Evolutionary conservation across 1,140 invertebrate genomes (phyloP).

Genomic region (Pseudomyrmex flavicornis): DNA sequence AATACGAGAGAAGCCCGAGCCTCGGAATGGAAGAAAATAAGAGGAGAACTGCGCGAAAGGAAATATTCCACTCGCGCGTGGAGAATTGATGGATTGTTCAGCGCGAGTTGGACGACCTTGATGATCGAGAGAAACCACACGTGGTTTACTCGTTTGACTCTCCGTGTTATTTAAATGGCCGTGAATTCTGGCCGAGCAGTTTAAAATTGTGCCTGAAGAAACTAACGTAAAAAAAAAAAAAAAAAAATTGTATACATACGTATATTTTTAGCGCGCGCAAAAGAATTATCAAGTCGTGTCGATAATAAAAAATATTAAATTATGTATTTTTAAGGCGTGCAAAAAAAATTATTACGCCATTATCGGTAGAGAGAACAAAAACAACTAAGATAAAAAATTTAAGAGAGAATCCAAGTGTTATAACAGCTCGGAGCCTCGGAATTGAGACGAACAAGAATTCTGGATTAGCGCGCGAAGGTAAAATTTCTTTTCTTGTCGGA

Average conservation of each 20-base stretch:
- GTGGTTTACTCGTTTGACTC: neutral
- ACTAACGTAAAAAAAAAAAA: neutral
- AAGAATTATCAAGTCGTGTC: conserved; percentile 35
- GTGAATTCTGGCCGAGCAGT: neutral
- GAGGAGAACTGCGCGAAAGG: conserved; percentile 2
- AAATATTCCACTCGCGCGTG: conserved; percentile 14
- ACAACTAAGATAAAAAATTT: neutral
- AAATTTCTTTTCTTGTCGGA: neutral
- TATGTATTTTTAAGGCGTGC: no score
- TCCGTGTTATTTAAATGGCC: neutral
- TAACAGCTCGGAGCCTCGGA: neutral
- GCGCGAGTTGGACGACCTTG: conserved; percentile 51
- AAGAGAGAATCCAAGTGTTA: no score
- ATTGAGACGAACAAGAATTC: conserved; percentile 18
- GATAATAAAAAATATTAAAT: neutral
- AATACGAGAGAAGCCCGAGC: conserved; percentile 26
- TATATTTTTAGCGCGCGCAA: conserved; percentile 9
- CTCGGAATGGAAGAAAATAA: conserved; percentile 19
- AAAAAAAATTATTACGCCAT: no score
- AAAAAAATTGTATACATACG: neutral
- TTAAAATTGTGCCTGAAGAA: no score
- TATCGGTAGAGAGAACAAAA: neutral
- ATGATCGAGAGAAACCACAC: conserved; percentile 54
- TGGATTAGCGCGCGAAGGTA: neutral
- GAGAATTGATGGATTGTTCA: conserved; percentile 54